Base-by-base conservation (phyloP, 2,797 vertebrate genomes). In the Crenuchus spilurus region DNA sequence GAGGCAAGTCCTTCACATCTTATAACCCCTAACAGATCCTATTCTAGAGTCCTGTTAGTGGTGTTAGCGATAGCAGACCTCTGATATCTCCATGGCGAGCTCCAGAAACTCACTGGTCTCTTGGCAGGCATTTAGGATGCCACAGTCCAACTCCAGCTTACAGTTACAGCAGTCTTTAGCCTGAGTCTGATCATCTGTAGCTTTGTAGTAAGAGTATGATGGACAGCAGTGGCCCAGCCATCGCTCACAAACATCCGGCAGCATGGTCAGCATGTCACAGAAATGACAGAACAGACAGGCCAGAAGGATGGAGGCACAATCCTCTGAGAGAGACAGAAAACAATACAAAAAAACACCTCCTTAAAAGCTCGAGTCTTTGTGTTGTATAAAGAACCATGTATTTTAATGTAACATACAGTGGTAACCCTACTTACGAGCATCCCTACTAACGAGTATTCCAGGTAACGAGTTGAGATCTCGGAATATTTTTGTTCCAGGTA, bases 41-140 rank as follows among this genome's bases (percentile, higher is more conserved):
- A n/a, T n/a, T n/a, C n/a, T 1, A 6, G 42, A 22, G 8, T 24
- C 5, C 10, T 22, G 18, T 48, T 13, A n/a, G 16, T 6, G 18
- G 0, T 0, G 5, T 87, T 88, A 96, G 66, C 89, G 94, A 49
- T 94, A 96, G 82, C 95, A 96, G 73, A 96, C 88, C 88, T 96
- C 94, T 0, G 95, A 96, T 41, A 96, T 94, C 88, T 96, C 95
- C 94, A 95, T 93, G 74, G 95, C 94, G 31, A 96, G 88, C 80
- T 97, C 95, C 58, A 96, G 85, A 18, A 95, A 94, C 71, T 96
- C 94, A 0, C 92, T 90, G 3, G 89, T 89, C 80, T 96, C 95
- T 0, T 95, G 93, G 75, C 95, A 97, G 68, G 91, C 89, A 68
- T 93, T 88, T 37, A 94, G 92, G 37, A 92, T 84, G 74, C 92